Evolutionary conservation across 2,797 vertebrate species (phyloP), one percentile per base, ranked within the genome.

Genomic region (Manis pentadactyla): DNA sequence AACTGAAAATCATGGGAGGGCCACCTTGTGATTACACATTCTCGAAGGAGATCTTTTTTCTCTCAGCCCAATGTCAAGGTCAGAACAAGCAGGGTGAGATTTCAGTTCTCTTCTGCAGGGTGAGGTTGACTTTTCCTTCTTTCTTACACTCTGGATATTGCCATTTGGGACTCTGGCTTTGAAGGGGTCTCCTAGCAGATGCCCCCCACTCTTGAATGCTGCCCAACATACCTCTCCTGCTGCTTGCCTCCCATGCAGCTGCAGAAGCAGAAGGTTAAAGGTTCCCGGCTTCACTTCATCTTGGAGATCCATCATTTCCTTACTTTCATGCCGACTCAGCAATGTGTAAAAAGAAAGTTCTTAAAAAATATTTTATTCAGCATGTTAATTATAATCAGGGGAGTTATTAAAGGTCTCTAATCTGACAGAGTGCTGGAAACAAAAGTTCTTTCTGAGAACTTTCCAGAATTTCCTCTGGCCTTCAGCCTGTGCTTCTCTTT

Each of bases 371-470:
- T 86, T 74, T 71, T 81, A 73, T 59, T 66, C 39, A 42, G n/a
- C 13, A 29, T 85, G 61, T 93, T 84, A n/a, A 25, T 94, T 29
- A 84, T 23, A 68, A 61, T 64, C 87, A 63, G 61, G 75, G 69
- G 74, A 69, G 31, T 49, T 17, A 31, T 59, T 46, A 57, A 64
- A 94, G 34, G 25, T 39, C 29, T 73, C 39, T 34, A 46, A 34
- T 7, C 37, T 46, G 92, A 79, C 64, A 53, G 69, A 2, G 5
- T 5, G 81, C 81, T 82, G 49, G 73, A 84, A 83, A 66, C 46
- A 61, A 90, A 23, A 14, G 29, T 68, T 29, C n/a, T 83, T 59
- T 51, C 71, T 37, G 75, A 95, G 90, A 93, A 92, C 73, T 31
- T 92, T 83, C 92, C 81, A 79, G 84, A 93, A 82, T 49, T 34